Conservation (phyloP, 2,888 invertebrate species). For the Deroplatys truncata region DNA sequence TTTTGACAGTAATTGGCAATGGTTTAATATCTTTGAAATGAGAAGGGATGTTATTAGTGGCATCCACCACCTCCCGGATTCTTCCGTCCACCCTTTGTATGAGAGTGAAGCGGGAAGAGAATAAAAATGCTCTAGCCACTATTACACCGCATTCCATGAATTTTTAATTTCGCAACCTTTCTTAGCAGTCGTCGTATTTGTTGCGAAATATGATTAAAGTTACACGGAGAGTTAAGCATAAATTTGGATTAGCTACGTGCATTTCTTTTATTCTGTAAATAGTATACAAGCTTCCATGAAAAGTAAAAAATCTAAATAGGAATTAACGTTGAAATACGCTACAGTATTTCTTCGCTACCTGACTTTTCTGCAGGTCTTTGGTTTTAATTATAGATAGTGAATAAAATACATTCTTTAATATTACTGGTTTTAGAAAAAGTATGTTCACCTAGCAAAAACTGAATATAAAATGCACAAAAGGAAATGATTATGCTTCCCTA, state of each 20-base stretch:
- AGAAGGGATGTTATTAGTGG: not conserved
- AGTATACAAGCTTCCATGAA: too few species aligned
- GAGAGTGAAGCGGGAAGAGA: not conserved
- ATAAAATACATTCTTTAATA: too few species aligned
- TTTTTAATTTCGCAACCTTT: not conserved
- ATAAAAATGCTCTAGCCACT: not conserved
- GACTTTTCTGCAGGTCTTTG: too few species aligned
- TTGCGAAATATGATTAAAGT: not conserved
- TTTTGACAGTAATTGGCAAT: conserved; percentile 11
- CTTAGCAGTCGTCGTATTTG: not conserved
- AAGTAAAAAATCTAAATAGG: too few species aligned
- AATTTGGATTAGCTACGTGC: not conserved
- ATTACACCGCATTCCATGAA: not conserved
- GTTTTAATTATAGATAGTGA: too few species aligned
- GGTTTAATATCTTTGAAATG: conserved; percentile 3
- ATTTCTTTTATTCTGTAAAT: too few species aligned
- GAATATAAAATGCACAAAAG: too few species aligned
- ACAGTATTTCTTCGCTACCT: too few species aligned
- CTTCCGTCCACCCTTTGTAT: not conserved
- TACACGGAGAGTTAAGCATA: not conserved
- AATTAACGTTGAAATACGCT: too few species aligned
- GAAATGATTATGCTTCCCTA: too few species aligned
- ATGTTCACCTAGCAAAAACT: too few species aligned
- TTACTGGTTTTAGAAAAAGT: too few species aligned
- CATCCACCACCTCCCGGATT: not conserved